phyloP scores from a whole-genome alignment of 2,113 vertebrate species.

The Cynoglossus semilaevis region DNA sequence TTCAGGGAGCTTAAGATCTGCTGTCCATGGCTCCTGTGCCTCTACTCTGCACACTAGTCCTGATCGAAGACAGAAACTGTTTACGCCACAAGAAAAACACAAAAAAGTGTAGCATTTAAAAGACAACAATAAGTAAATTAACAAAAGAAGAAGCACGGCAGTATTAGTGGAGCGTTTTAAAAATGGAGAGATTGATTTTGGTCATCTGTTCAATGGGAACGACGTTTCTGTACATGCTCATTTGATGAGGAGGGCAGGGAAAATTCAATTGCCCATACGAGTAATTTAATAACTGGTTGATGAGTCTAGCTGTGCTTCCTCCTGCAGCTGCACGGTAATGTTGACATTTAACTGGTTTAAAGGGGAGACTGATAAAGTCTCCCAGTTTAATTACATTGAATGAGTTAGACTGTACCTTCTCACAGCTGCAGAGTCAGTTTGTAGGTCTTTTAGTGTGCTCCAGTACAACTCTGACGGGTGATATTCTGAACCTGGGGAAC shows the following conservation, averaged over 20 bases:
- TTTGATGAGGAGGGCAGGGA: not conserved
- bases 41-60: no score
- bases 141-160: no score
- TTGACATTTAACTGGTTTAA: no score
- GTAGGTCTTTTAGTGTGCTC: conserved; percentile 26
- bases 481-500: conserved; percentile 33
- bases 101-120: no score
- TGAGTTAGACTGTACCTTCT: not conserved
- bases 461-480: conserved; percentile 16
- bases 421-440: not conserved
- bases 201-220: not conserved
- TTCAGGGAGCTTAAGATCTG: no score
- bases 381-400: no score
- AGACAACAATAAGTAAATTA: no score
- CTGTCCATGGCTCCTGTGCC: no score
- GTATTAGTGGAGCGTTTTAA: not conserved
- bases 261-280: not conserved
- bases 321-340: not conserved
- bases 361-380: no score
- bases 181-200: not conserved
- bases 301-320: not conserved
- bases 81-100: no score
- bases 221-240: not conserved
- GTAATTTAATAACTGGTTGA: no score
- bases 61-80: no score